Evolutionary conservation across 53 echinoderm and acorn worm genomes (phyloP).

Genomic region (Holothuria leucospilota): DNA sequence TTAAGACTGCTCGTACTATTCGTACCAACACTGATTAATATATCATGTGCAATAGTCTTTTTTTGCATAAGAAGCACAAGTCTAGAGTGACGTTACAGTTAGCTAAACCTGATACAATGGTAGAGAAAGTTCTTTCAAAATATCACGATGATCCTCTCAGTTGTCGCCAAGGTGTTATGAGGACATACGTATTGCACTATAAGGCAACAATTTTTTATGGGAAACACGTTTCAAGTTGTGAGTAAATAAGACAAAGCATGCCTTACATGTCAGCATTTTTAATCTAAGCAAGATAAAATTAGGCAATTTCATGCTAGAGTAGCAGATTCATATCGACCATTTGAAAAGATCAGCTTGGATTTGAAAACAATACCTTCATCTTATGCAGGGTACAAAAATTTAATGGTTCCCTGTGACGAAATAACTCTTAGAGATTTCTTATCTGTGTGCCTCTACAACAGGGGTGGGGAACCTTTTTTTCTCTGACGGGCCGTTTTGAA

Average conservation of each 20-base stretch:
- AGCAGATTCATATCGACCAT: conserved; percentile 65
- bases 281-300: too few species aligned
- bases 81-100: too few species aligned
- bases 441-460: conserved; percentile 53
- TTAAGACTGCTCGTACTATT: too few species aligned
- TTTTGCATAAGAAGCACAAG: neutral
- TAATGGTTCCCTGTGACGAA: conserved; percentile 62
- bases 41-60: too few species aligned
- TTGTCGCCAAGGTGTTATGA: too few species aligned
- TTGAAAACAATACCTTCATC: conserved; percentile 57
- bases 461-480: too few species aligned
- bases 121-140: too few species aligned
- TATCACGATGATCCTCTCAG: too few species aligned
- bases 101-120: neutral
- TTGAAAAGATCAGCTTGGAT: conserved; percentile 56
- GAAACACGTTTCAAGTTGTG: conserved; percentile 39
- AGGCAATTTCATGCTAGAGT: conserved; percentile 54
- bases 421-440: conserved; percentile 37
- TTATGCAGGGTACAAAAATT: conserved; percentile 35
- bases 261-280: conserved; percentile 57
- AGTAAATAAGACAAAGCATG: conserved; percentile 50
- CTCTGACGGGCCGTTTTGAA: too few species aligned
- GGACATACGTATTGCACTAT: too few species aligned
- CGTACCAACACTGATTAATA: too few species aligned
- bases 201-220: too few species aligned